Base-by-base conservation (phyloP, 2,888 invertebrate genomes). In the Furcula furcula region DNA sequence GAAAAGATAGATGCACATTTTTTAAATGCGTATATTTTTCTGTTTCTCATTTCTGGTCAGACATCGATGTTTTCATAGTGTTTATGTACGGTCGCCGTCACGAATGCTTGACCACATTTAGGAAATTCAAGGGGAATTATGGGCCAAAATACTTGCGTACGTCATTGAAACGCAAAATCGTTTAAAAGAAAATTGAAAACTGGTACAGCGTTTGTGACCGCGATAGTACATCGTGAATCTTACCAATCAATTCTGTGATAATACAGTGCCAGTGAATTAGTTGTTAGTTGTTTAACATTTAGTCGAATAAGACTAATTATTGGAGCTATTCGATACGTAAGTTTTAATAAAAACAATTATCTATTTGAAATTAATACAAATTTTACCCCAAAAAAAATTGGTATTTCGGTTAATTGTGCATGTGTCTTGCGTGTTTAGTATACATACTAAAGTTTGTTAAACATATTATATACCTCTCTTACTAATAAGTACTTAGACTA, bases 251-350 rank as follows among this genome's bases (percentile, higher is more conserved):
- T 61, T 64, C 78, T 81, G 81, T 81, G 81, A 81, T 79, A 81
- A 48, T 39, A 36, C 60, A 67, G 79, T 80, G 80, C 81, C 81
- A 80, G 76, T 73, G 43, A 51, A 61, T 50, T 67, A 65, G 45
- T 40, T 54, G 30, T 18, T 53, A 55, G 38, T 21, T 10, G 21
- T 21, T 9, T 25, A 25, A 2, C 5, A 11, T 13, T 26, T 26
- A 39, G 32, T 39, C 25, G 38, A 43, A 28, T 49, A 46, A 46
- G 41, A 38, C 35, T 33, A 34, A 16, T 19, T 35, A 27, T 31
- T 34, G 14, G 19, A 36, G 22, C 13, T 30, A 33, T 40, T 36
- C 36, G 35, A 26, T 19, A 31, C 20, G 14, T 26, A 26, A 26
- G 28, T 31, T 23, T 16, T 16, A 34, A 21, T 12, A 7, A 29